Percentiles rank a stretch among this genome's conserved stretches.
Conservation (phyloP, 2,888 invertebrate species). For the Elgonia sp. region DNA sequence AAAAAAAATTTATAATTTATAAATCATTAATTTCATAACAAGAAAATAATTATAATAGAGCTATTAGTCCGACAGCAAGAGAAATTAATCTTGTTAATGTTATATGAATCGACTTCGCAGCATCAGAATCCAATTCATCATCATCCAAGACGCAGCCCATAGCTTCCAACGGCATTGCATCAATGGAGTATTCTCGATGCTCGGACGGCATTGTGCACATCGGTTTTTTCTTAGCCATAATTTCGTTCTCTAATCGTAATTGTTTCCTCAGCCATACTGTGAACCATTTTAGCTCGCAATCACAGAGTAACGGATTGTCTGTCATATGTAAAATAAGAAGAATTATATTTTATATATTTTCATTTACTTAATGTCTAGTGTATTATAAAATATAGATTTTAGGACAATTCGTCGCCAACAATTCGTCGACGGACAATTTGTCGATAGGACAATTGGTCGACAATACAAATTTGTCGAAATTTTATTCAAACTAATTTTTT, state of each 20-base stretch:
- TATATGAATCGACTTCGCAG: slow-evolving; percentile 28
- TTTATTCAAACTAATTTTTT: no score
- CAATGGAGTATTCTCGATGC: slow-evolving; percentile 94
- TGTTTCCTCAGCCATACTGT: slow-evolving; percentile 93
- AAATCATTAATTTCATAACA: background rate
- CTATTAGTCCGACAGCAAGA: slow-evolving; percentile 41
- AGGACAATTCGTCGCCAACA: no score
- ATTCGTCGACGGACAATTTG: no score
- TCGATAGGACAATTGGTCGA: no score
- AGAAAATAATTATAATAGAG: slow-evolving; percentile 33
- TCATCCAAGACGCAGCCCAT: slow-evolving; percentile 91
- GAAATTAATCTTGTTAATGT: slow-evolving; percentile 38
- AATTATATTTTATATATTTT: background rate
- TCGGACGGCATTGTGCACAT: slow-evolving; percentile 94
- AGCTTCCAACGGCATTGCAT: slow-evolving; percentile 93
- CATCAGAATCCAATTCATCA: slow-evolving; percentile 53
- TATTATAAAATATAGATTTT: background rate
- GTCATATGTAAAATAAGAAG: slow-evolving; percentile 75
- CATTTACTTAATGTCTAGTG: background rate
- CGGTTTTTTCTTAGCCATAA: slow-evolving; percentile 95
- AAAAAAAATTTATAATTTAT: slow-evolving; percentile 9
- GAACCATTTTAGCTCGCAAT: slow-evolving; percentile 96
- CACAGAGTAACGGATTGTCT: slow-evolving; percentile 96
- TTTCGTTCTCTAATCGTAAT: slow-evolving; percentile 94
- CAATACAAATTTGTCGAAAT: no score